Evolutionary conservation across 2,797 vertebrate genomes (phyloP), one percentile per base, ranked within the genome.

Genomic region (Enoplosus armatus): DNA sequence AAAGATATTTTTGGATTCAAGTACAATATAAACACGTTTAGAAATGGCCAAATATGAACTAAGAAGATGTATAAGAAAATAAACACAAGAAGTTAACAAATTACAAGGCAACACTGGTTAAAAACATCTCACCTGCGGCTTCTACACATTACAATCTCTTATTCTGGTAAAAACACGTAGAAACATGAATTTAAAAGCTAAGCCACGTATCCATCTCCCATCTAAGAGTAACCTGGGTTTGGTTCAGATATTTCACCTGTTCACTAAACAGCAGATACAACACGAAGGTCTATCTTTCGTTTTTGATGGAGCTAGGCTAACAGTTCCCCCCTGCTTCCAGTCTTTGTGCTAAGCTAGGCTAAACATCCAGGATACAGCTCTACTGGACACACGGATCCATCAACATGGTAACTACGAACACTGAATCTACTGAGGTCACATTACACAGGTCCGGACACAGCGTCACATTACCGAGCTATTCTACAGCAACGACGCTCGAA

Each of bases 321-420:
- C 45, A 16, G 35, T 63, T 63, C 48, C 27, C 60, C 24, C 1
- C 37, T 3, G 15, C 24, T 27, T 10, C n/a, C 60, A 62, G 61
- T 39, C 48, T 53, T 66, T 66, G 47, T 26, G 65, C 64, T 68
- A 68, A 43, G 37, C 39, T 56, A 58, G 3, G 27, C 54, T 54
- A 68, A 67, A 18, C 16, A 20, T 1, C n/a, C 64, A 22, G 9
- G 31, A 61, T 1, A 26, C 33, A 9, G 26, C 56, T 59, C 33
- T 11, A 18, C 15, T 15, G 22, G 37, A 27, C 8, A 45, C 39
- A 11, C 8, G 15, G 7, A 12, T 16, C 50, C 15, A 31, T 41
- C 29, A 31, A 3, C 29, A 31, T 31, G 29, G 29, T 31, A 50
- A 22, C n/a, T 4, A 35, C 5, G 5, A 48, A 64, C 43, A 48